These are phyloP conservation scores for Sinodicranocentrus sp. DNA, from an alignment of 2,888 invertebrate genomes.

Conservation along the genomic window DNA sequence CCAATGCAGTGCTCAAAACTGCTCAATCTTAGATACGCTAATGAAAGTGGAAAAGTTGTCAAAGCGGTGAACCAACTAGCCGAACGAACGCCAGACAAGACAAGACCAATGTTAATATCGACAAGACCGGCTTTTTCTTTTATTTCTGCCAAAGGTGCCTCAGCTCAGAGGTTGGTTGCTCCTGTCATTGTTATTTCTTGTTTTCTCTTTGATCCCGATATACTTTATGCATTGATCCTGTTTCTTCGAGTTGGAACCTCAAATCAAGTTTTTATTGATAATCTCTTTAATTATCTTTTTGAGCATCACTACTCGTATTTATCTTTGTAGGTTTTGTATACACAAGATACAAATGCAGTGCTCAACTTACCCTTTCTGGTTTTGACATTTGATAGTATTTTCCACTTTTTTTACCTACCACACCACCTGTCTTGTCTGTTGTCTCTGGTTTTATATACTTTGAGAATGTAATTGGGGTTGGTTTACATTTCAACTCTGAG, in stretches of 20 bases:
- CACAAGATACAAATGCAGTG: not conserved
- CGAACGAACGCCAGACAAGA: too few species aligned
- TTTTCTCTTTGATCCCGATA: slow-evolving; percentile 36
- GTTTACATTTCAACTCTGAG: slow-evolving; percentile 45
- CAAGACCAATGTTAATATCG: too few species aligned
- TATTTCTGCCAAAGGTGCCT: not conserved
- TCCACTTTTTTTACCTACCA: slow-evolving; percentile 10
- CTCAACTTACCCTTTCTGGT: not conserved
- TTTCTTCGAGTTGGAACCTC: slow-evolving; percentile 35
- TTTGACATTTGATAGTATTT: not conserved
- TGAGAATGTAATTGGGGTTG: slow-evolving; percentile 34
- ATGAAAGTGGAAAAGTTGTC: slow-evolving; percentile 34
- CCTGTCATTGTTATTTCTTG: slow-evolving; percentile 44
- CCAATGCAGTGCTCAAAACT: too few species aligned
- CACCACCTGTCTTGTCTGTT: slow-evolving; percentile 18
- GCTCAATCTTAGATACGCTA: not conserved
- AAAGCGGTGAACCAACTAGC: not conserved
- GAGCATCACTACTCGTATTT: slow-evolving; percentile 7
- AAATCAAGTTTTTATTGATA: slow-evolving; percentile 60
- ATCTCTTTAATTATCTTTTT: slow-evolving; percentile 55
- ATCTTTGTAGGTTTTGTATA: not conserved
- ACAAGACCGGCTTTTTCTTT: not conserved
- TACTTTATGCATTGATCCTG: slow-evolving; percentile 48
- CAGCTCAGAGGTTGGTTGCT: slow-evolving; percentile 18
- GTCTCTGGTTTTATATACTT: slow-evolving; percentile 9